phyloP scores from a whole-genome alignment of 2,113 vertebrate genomes.

The Leucopternis melanops region DNA sequence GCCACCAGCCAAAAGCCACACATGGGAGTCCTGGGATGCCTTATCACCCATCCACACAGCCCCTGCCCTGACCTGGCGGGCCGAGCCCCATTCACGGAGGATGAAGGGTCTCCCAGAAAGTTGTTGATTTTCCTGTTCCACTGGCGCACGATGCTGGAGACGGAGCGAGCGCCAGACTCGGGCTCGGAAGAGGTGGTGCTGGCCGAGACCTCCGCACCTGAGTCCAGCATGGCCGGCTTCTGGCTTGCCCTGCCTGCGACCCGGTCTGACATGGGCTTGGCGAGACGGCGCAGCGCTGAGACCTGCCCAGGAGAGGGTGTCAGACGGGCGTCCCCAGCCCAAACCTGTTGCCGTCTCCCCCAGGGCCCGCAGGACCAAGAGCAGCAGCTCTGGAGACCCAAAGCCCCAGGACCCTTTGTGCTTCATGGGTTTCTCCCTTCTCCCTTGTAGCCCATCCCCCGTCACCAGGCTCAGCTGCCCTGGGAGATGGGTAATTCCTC shows the following conservation, averaged over 20 bases:
- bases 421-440: background rate
- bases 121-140: slow-evolving; percentile 93
- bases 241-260: slow-evolving; percentile 76
- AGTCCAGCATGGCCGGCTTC: slow-evolving; percentile 76
- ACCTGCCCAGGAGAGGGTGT: slow-evolving; percentile 61
- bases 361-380: no score
- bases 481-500: background rate
- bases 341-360: background rate
- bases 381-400: fast-evolving
- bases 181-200: slow-evolving; percentile 88
- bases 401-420: background rate
- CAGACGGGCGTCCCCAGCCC: background rate
- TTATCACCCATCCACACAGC: background rate
- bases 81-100: slow-evolving; percentile 66
- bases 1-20: background rate
- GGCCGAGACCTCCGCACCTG: slow-evolving; percentile 84
- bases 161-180: slow-evolving; percentile 76
- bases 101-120: slow-evolving; percentile 77
- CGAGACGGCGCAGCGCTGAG: slow-evolving; percentile 85
- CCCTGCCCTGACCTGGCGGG: slow-evolving; percentile 66
- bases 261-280: slow-evolving; percentile 91
- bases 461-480: background rate
- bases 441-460: background rate
- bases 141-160: slow-evolving; percentile 92
- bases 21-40: background rate